phyloP scores from a whole-genome alignment of 2,888 invertebrate genomes.

The Sesamia inferens region DNA sequence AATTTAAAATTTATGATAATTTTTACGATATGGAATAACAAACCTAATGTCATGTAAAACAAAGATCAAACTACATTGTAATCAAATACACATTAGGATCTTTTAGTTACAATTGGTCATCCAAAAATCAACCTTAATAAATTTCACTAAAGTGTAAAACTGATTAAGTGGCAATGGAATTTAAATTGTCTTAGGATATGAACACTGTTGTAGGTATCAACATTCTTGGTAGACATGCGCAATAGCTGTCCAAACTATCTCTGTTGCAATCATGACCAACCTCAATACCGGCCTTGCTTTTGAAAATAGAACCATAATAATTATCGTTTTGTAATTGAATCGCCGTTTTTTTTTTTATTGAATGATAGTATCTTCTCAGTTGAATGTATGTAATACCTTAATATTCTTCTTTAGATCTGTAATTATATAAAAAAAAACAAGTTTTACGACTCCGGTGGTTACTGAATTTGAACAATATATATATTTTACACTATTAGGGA shows the following conservation, averaged over 20 bases:
- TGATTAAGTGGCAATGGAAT: not conserved
- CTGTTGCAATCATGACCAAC: conserved; percentile 24
- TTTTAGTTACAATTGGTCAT: not conserved
- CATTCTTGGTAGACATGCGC: conserved; percentile 1
- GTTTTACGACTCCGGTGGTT: not conserved
- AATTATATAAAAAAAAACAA: not conserved
- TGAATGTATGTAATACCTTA: conserved; percentile 6
- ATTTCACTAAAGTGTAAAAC: not conserved
- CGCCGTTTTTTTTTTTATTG: too few relatives aligned
- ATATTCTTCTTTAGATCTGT: not conserved
- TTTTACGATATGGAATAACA: not conserved
- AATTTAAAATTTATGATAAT: not conserved
- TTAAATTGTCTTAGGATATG: not conserved
- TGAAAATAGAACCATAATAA: conserved; percentile 11
- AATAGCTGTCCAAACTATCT: conserved; percentile 5
- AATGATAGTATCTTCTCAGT: conserved; percentile 14
- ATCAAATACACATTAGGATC: not conserved
- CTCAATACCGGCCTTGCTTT: conserved; percentile 37
- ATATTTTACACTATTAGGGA: too few relatives aligned
- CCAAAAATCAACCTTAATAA: not conserved
- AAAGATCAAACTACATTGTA: not conserved
- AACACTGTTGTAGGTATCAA: not conserved
- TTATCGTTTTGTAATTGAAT: conserved; percentile 15
- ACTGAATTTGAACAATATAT: too few relatives aligned
- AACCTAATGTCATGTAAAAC: not conserved